Conservation (phyloP, 2,888 invertebrate genomes). For the Exephanes ischioxanthus region DNA sequence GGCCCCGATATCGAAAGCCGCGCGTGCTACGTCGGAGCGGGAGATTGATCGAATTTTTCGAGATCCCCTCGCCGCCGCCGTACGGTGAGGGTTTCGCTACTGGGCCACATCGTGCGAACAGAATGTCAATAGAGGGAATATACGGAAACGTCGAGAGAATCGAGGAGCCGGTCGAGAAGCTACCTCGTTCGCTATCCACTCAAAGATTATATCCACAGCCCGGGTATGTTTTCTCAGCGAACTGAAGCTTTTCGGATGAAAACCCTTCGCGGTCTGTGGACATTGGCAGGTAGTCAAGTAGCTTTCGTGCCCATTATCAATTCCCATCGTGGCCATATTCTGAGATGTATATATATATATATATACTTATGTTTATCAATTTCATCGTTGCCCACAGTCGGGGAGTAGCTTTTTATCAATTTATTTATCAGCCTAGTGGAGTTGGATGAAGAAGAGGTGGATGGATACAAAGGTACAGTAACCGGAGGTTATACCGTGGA, state of each 20-base stretch:
- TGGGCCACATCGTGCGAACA: neutral
- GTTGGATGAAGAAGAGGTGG: constrained; percentile 35
- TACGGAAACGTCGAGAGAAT: constrained; percentile 10
- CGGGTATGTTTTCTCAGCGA: constrained; percentile 37
- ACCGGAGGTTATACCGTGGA: constrained; percentile 35
- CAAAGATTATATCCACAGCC: constrained; percentile 35
- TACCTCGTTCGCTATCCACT: constrained; percentile 17
- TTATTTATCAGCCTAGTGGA: constrained; percentile 55
- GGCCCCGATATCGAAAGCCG: constrained; percentile 50
- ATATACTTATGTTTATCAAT: neutral
- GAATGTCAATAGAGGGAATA: constrained; percentile 26
- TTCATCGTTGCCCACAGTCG: neutral
- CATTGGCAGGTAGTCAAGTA: constrained; percentile 36
- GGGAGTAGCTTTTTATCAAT: constrained; percentile 54
- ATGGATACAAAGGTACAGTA: constrained; percentile 40
- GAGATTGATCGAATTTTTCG: constrained; percentile 59
- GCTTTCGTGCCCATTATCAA: constrained; percentile 38
- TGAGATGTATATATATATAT: neutral
- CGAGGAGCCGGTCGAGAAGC: constrained; percentile 18
- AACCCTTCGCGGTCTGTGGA: neutral
- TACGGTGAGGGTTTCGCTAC: neutral
- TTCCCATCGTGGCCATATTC: constrained; percentile 18
- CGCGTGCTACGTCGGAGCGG: neutral
- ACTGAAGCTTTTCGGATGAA: constrained; percentile 4
- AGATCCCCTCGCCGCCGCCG: constrained; percentile 4